A percentile compares a stretch with the other conserved stretches of the same genome.
Evolutionary conservation across 2,797 vertebrate species (phyloP).

Genomic region (Anolis apletophallus): DNA sequence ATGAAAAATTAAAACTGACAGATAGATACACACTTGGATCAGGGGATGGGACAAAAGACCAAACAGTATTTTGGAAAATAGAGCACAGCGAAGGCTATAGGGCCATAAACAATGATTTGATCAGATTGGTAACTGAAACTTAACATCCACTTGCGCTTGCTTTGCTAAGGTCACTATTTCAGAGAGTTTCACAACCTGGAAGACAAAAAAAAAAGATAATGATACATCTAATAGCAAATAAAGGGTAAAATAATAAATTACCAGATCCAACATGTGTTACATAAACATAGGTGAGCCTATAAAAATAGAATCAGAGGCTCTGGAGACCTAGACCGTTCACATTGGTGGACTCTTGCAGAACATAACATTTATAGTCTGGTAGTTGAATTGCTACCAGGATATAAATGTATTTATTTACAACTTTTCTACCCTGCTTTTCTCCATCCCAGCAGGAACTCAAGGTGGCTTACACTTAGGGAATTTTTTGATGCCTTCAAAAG

Average conservation of each 20-base stretch:
- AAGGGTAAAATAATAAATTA: not conserved
- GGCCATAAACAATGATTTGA: constrained; percentile 38
- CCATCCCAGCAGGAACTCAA: too few relatives aligned
- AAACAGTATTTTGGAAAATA: constrained; percentile 74
- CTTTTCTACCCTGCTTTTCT: too few relatives aligned
- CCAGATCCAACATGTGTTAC: not conserved
- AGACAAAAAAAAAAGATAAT: constrained; percentile 59
- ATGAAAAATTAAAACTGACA: constrained; percentile 60
- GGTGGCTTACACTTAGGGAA: too few relatives aligned
- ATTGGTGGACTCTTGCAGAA: too few relatives aligned
- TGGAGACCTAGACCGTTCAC: too few relatives aligned
- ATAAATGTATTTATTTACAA: too few relatives aligned
- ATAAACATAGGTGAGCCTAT: not conserved
- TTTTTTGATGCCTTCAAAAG: too few relatives aligned
- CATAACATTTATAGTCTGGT: too few relatives aligned
- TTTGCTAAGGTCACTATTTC: constrained; percentile 96
- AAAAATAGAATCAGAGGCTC: too few relatives aligned
- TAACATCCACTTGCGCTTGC: constrained; percentile 96
- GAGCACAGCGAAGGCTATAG: constrained; percentile 58
- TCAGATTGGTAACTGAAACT: constrained; percentile 97
- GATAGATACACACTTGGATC: not conserved
- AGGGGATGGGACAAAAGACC: constrained; percentile 50
- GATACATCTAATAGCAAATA: not conserved
- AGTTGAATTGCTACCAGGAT: too few relatives aligned
- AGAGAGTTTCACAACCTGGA: constrained; percentile 96